These are phyloP conservation scores for Scaptomyza graminum DNA, from an alignment of 1,140 invertebrate species.

Conservation along the genomic window DNA sequence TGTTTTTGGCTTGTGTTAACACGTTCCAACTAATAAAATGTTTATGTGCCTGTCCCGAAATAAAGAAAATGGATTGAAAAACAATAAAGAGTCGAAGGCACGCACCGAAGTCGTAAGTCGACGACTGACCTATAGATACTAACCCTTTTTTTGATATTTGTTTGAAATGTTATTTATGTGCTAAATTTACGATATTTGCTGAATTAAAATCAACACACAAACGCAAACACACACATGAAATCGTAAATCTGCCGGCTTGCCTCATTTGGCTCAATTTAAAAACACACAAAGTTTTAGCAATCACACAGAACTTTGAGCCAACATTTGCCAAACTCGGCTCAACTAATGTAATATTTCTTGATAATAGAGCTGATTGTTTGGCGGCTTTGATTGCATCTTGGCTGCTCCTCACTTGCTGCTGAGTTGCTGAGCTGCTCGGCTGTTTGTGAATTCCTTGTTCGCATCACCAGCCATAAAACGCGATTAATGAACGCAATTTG, in stretches of 20 bases:
- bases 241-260: constrained; percentile 13
- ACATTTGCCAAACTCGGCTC: constrained; percentile 41
- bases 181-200: constrained; percentile 67
- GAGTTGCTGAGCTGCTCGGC: constrained; percentile 6
- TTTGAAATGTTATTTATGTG: constrained; percentile 75
- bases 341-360: constrained; percentile 71
- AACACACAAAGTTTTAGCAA: constrained; percentile 45
- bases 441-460: constrained; percentile 50
- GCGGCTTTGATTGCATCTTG: constrained; percentile 16
- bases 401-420: constrained; percentile 7
- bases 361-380: constrained; percentile 56
- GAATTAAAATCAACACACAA: constrained; percentile 68
- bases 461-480: constrained; percentile 36
- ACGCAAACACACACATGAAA: background rate
- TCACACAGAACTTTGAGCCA: constrained; percentile 45
- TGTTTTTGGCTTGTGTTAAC: constrained; percentile 58
- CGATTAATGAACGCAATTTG: constrained; percentile 49
- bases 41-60: constrained; percentile 53
- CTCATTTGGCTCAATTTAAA: constrained; percentile 63
- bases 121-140: constrained; percentile 52
- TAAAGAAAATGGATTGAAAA: constrained; percentile 61
- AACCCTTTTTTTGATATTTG: constrained; percentile 71
- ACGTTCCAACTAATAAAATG: constrained; percentile 77
- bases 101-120: constrained; percentile 40
- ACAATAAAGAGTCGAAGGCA: constrained; percentile 56